Evolutionary conservation across 2,888 invertebrate genomes (phyloP), one percentile per base, ranked within the genome.

Genomic region (Hemithea aestivaria): DNA sequence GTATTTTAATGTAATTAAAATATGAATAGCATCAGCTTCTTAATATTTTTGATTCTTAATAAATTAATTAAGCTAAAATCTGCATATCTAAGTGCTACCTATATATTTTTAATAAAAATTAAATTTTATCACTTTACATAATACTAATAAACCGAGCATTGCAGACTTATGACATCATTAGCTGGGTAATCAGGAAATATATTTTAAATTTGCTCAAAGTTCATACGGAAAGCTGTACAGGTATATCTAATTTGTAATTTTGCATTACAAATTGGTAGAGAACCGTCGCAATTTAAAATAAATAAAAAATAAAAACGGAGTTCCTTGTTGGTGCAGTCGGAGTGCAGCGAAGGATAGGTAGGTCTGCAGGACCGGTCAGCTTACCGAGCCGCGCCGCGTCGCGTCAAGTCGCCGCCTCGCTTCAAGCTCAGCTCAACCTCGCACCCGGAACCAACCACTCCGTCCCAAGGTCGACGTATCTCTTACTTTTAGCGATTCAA

Each of bases 401-500:
- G 16, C 16, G 16, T 16, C 28, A 26, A 21, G 27, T 23, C 34
- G 26, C 27, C 28, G 27, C 26, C 24, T 23, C 34, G 26, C 27
- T 20, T 16, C 10, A 32, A 58, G 53, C 61, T 58, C 62, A 70
- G n/a, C n/a, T n/a, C n/a, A 62, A 68, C 63, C 67, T 57, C 64
- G 66, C 70, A 84, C 82, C 81, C 83, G 84, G 83, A 84, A 83
- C 74, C 64, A 61, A 62, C 64, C 62, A 62, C 69, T 65, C 56
- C 55, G 65, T 58, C 53, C 61, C 83, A 84, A 84, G 85, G 85
- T 73, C 78, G 64, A 62, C 46, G 69, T 75, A 73, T 79, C 68
- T 75, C 57, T 78, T 73, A 74, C 73, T 75, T 74, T 68, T 71
- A 73, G 60, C 53, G 50, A 62, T 29, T 54, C 59, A 60, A 58